phyloP scores from a whole-genome alignment of 1,140 invertebrate genomes.

The Stegodyphus mimosarum region DNA sequence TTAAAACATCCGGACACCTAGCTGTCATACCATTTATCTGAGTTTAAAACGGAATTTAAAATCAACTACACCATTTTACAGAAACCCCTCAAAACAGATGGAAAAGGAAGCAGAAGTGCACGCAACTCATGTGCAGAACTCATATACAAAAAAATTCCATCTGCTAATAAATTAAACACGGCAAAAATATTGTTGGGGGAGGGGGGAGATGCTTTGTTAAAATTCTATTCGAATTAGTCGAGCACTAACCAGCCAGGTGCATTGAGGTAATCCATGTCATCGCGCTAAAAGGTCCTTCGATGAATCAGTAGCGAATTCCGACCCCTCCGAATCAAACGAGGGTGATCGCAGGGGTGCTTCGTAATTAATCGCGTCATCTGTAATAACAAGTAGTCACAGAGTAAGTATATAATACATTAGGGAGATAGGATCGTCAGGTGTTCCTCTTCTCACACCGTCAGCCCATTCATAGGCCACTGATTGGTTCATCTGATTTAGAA shows the following conservation, averaged over 20 bases:
- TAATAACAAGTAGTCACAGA: conserved; percentile 45
- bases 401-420: conserved; percentile 24
- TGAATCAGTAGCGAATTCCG: conserved; percentile 33
- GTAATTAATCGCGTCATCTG: conserved; percentile 56
- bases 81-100: not conserved
- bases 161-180: not conserved
- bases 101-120: not conserved
- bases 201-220: not conserved
- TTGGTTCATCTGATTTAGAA: conserved; percentile 25
- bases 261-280: conserved; percentile 12
- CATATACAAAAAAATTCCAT: not conserved
- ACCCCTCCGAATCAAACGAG: not conserved
- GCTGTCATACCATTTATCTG: too few species aligned
- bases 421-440: conserved; percentile 33
- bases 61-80: too few species aligned
- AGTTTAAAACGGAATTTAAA: too few species aligned
- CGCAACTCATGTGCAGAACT: not conserved
- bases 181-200: not conserved
- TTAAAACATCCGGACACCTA: too few species aligned
- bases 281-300: conserved; percentile 8
- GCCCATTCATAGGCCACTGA: not conserved
- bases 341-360: not conserved
- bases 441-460: conserved; percentile 5
- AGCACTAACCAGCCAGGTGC: conserved; percentile 9
- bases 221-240: not conserved